Percentiles rank a stretch among this genome's conserved stretches.
phyloP scores from a whole-genome alignment of 2,888 invertebrate species.

The Cerastoderma edule region DNA sequence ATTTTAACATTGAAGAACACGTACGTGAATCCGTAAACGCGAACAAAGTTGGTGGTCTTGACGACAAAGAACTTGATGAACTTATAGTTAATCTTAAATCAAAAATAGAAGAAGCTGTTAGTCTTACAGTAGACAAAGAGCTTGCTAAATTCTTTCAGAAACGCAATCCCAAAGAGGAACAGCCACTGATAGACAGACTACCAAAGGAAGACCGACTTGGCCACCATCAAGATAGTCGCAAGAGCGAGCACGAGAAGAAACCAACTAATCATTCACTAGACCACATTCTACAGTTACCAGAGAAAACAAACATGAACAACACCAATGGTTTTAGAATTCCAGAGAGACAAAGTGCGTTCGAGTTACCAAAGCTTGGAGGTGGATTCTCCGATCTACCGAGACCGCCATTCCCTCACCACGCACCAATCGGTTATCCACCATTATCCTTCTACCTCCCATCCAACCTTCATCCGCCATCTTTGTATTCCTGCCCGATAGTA shows the following conservation, averaged over 20 bases:
- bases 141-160: constrained; percentile 70
- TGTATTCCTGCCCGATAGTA: constrained; percentile 66
- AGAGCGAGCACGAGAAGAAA: constrained; percentile 52
- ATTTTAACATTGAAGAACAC: constrained; percentile 58
- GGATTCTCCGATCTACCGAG: constrained; percentile 64
- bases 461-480: constrained; percentile 70
- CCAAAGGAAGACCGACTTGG: constrained; percentile 44
- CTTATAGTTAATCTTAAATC: constrained; percentile 95
- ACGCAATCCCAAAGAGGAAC: constrained; percentile 53
- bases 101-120: constrained; percentile 87
- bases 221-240: constrained; percentile 34
- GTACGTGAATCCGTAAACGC: constrained; percentile 58
- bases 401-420: constrained; percentile 78
- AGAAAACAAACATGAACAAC: constrained; percentile 24
- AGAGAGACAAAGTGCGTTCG: constrained; percentile 72
- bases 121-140: constrained; percentile 70
- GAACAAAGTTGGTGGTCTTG: constrained; percentile 54
- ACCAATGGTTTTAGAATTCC: constrained; percentile 46
- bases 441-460: constrained; percentile 87
- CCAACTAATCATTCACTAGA: constrained; percentile 59
- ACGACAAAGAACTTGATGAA: constrained; percentile 89
- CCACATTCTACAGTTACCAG: constrained; percentile 59
- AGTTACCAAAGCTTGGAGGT: constrained; percentile 66
- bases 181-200: constrained; percentile 39
- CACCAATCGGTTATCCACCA: constrained; percentile 78